Conservation (phyloP, 2,113 vertebrate genomes). For the Equus quagga region DNA sequence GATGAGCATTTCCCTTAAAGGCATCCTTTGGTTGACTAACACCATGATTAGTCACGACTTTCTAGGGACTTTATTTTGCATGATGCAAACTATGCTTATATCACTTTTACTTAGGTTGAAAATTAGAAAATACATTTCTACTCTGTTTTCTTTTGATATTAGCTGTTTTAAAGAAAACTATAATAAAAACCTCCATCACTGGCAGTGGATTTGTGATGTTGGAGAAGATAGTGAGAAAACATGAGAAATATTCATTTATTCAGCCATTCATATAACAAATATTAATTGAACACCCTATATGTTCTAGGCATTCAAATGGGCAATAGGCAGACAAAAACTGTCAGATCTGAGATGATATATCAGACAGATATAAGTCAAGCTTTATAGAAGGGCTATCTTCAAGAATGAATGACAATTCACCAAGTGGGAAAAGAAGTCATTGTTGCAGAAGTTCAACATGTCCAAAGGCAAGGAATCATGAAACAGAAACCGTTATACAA, state of each 20-base stretch:
- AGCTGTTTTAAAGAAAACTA: background rate
- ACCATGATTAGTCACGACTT: background rate
- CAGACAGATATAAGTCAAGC: background rate
- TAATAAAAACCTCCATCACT: background rate
- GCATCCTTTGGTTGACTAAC: background rate
- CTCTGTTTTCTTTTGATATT: conserved; percentile 5
- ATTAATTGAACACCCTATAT: background rate
- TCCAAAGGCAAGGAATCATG: background rate
- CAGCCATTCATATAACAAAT: background rate
- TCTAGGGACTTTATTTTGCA: background rate
- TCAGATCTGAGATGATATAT: background rate
- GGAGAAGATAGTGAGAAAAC: background rate
- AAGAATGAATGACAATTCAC: background rate
- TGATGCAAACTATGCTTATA: background rate
- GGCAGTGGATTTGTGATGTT: background rate
- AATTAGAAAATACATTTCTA: background rate
- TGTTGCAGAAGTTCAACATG: background rate
- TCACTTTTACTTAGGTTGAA: background rate
- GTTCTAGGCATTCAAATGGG: background rate
- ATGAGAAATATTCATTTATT: background rate
- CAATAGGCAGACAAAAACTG: background rate
- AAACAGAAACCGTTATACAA: background rate
- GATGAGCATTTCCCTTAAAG: background rate
- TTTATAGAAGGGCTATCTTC: background rate
- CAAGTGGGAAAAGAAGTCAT: background rate